Conservation (phyloP, 2,888 invertebrate genomes). For the Campopleginae sp. region DNA sequence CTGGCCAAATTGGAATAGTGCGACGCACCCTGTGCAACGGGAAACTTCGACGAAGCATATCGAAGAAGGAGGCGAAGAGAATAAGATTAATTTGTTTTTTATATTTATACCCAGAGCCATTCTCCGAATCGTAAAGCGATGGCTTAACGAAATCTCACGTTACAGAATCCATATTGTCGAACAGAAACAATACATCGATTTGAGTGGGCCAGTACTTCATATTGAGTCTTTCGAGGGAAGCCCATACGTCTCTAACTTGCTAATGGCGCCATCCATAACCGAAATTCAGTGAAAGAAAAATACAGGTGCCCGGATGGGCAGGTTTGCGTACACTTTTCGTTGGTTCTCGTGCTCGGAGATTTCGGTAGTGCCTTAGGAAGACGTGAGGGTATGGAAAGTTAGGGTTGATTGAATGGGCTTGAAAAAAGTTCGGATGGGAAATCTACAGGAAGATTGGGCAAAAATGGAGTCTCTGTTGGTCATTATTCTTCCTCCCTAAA, state of each 20-base stretch:
- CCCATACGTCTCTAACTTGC: not conserved
- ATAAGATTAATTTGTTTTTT: not conserved
- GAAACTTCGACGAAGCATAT: not conserved
- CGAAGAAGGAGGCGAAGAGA: not conserved
- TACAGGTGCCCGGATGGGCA: not conserved
- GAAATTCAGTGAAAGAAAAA: not conserved
- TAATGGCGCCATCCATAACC: not conserved
- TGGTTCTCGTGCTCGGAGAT: not conserved
- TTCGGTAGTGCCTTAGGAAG: not conserved
- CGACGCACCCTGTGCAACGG: slow-evolving; percentile 8
- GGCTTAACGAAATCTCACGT: too few relatives aligned
- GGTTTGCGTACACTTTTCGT: not conserved
- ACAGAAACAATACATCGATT: too few relatives aligned
- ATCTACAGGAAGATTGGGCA: not conserved
- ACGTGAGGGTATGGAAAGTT: not conserved
- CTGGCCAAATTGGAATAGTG: slow-evolving; percentile 28
- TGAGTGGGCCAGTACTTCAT: too few relatives aligned
- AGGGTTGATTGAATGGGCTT: not conserved
- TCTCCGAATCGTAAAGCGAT: not conserved
- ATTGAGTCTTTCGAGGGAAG: too few relatives aligned
- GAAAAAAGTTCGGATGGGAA: not conserved
- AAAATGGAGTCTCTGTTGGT: not conserved
- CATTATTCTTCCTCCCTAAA: not conserved
- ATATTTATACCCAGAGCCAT: not conserved
- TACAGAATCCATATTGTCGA: too few relatives aligned